phyloP scores from a whole-genome alignment of 2,888 invertebrate genomes.

The Phaedon cochleariae region DNA sequence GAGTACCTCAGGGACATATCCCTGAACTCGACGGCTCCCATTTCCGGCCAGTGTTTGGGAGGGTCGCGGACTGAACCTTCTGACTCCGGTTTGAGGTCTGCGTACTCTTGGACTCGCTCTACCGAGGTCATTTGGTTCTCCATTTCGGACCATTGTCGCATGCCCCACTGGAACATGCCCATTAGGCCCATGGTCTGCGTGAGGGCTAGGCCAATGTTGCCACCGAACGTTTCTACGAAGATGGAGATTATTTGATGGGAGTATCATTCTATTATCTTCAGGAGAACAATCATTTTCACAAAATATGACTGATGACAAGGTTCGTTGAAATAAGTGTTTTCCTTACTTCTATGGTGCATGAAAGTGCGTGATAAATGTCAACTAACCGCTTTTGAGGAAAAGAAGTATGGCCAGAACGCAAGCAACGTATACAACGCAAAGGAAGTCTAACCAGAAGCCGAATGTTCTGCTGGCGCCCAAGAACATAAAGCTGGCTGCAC shows the following conservation, averaged over 20 bases:
- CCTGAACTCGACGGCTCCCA: conserved; percentile 74
- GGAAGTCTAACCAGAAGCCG: conserved; percentile 74
- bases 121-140: conserved; percentile 88
- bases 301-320: too few species aligned
- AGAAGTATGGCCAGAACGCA: conserved; percentile 72
- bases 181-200: conserved; percentile 57
- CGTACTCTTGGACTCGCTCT: conserved; percentile 86
- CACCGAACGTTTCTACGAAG: conserved; percentile 53
- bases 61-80: conserved; percentile 56
- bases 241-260: too few species aligned
- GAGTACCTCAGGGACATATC: conserved; percentile 77
- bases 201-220: conserved; percentile 58
- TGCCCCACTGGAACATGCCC: conserved; percentile 85
- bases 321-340: too few species aligned
- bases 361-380: too few species aligned
- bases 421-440: conserved; percentile 71
- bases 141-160: conserved; percentile 65
- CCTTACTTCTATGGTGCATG: too few species aligned
- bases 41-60: conserved; percentile 74
- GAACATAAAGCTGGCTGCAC: conserved; percentile 78
- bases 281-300: too few species aligned
- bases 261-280: too few species aligned
- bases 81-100: conserved; percentile 70
- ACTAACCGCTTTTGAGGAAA: conserved; percentile 67
- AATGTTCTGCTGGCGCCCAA: conserved; percentile 71